Evolutionary conservation across 2,797 vertebrate species (phyloP).

Genomic region (Dendrocincla fuliginosa): DNA sequence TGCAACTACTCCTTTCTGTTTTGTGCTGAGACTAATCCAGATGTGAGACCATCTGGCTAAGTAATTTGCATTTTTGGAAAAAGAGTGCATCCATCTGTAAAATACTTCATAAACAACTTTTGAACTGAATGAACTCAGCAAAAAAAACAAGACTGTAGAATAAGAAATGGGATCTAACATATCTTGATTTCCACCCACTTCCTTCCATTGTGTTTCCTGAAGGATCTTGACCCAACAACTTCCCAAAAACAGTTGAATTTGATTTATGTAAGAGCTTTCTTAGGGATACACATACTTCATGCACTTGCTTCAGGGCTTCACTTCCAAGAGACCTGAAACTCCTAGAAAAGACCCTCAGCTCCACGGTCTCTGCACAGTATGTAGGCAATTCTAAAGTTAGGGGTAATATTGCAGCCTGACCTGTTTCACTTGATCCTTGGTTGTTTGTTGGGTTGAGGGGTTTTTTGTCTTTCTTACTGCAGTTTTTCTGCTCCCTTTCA

Average conservation of each 20-base stretch:
- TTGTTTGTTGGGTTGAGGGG: not conserved
- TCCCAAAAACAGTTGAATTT: not conserved
- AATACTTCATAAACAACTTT: slow-evolving; percentile 29
- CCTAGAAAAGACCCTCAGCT: not conserved
- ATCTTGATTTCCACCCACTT: not conserved
- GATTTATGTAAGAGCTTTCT: not conserved
- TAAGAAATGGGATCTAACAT: not conserved
- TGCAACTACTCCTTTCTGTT: not conserved
- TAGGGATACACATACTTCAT: not conserved
- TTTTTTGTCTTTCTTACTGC: not conserved
- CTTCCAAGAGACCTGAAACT: not conserved
- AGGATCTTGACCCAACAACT: not conserved
- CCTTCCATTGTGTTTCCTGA: not conserved
- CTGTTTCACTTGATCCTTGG: not conserved
- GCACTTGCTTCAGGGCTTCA: not conserved
- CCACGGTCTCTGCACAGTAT: fast-evolving
- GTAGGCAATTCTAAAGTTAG: not conserved
- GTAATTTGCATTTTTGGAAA: slow-evolving; percentile 38
- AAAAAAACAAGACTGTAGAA: not conserved
- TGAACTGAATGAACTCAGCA: not conserved
- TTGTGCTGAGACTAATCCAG: slow-evolving; percentile 36
- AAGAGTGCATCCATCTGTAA: slow-evolving; percentile 22
- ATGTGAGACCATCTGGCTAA: slow-evolving; percentile 54
- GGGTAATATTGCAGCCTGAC: not conserved
- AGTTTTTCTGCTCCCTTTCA: not conserved